phyloP scores from a whole-genome alignment of 2,888 invertebrate species.

The Acronicta psi region DNA sequence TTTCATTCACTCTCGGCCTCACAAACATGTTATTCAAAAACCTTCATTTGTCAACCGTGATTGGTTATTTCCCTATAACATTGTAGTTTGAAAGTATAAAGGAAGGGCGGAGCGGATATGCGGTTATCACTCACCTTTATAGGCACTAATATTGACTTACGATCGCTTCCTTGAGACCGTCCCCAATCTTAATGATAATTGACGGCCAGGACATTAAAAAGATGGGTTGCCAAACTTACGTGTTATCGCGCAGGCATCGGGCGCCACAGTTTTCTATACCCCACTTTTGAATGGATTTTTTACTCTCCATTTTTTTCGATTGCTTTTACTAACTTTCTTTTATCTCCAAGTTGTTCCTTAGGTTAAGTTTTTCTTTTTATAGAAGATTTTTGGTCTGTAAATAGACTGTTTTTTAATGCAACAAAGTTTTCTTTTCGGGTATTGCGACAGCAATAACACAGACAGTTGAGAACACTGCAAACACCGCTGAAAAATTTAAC shows the following conservation, averaged over 20 bases:
- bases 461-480: constrained; percentile 61
- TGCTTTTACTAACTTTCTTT: constrained; percentile 64
- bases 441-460: constrained; percentile 55
- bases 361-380: constrained; percentile 35
- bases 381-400: constrained; percentile 39
- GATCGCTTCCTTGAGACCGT: constrained; percentile 69
- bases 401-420: constrained; percentile 52
- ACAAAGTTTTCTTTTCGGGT: constrained; percentile 42
- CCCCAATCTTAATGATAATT: constrained; percentile 84
- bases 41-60: constrained; percentile 49
- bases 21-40: constrained; percentile 54
- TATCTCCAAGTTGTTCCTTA: constrained; percentile 37
- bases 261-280: constrained; percentile 48
- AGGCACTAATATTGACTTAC: constrained; percentile 85
- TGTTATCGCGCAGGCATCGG: constrained; percentile 67
- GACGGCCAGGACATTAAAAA: constrained; percentile 81
- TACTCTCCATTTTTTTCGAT: constrained; percentile 61
- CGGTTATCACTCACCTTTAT: constrained; percentile 86
- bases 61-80: constrained; percentile 72
- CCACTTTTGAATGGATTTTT: constrained; percentile 61
- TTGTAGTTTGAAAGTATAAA: constrained; percentile 69
- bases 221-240: constrained; percentile 81
- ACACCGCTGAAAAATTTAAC: constrained; percentile 57
- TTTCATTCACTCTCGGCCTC: constrained; percentile 1
- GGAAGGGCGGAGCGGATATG: constrained; percentile 67